phyloP scores from a whole-genome alignment of 2,888 invertebrate species.

The Eupelmus urozonus region DNA sequence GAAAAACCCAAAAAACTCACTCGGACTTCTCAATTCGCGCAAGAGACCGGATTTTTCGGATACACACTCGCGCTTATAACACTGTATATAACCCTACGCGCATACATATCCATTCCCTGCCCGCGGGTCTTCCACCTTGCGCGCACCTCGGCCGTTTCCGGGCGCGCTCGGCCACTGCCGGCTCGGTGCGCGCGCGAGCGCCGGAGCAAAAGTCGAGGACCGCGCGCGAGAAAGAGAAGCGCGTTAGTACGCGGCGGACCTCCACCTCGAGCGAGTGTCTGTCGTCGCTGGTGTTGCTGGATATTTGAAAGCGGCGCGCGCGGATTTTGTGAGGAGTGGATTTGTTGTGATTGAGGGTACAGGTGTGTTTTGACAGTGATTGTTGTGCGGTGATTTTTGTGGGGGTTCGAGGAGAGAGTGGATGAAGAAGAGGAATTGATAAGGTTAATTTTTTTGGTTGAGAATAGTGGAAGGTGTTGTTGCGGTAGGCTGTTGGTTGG shows the following conservation, averaged over 20 bases:
- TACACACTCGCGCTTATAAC: too few species aligned
- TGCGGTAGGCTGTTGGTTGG: too few species aligned
- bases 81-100: too few species aligned
- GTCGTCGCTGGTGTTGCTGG: too few species aligned
- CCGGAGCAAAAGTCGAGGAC: not conserved
- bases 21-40: not conserved
- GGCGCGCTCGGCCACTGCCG: slow-evolving; percentile 40
- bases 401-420: too few species aligned
- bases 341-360: too few species aligned
- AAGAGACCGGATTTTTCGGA: slow-evolving; percentile 57
- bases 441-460: too few species aligned
- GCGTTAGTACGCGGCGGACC: slow-evolving; percentile 53
- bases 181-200: slow-evolving; percentile 13
- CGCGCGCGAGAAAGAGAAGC: not conserved
- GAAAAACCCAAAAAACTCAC: not conserved
- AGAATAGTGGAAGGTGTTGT: too few species aligned
- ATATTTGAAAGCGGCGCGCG: not conserved
- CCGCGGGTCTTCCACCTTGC: slow-evolving; percentile 51
- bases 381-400: too few species aligned
- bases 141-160: slow-evolving; percentile 41
- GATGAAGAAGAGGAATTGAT: too few species aligned
- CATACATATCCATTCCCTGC: not conserved
- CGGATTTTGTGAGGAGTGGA: too few species aligned
- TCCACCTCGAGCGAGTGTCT: slow-evolving; percentile 35
- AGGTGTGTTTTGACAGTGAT: too few species aligned